phyloP scores from a whole-genome alignment of 2,888 invertebrate genomes.

The Macrophya alboannulata region DNA sequence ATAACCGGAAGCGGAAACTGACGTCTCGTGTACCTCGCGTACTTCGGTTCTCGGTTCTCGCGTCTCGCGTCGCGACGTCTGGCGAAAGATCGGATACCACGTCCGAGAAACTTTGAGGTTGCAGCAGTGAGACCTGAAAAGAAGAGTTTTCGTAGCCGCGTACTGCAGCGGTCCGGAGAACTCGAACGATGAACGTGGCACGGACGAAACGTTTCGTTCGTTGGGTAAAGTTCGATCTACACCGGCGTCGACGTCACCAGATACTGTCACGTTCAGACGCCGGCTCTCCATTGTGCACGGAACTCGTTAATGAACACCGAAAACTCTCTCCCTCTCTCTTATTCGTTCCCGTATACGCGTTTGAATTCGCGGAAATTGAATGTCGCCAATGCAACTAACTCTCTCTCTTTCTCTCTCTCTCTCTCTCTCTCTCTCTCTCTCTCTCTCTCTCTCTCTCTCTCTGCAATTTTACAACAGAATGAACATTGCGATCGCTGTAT shows the following conservation, averaged over 20 bases:
- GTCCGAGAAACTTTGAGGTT: background rate
- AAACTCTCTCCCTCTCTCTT: background rate
- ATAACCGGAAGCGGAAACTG: conserved; percentile 36
- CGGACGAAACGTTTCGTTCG: background rate
- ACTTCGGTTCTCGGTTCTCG: background rate
- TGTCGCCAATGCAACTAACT: conserved; percentile 41
- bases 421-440: background rate
- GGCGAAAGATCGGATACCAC: conserved; percentile 35
- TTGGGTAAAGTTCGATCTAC: conserved; percentile 30
- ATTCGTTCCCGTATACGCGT: background rate
- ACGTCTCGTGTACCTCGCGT: background rate
- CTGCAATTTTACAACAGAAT: background rate
- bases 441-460: background rate
- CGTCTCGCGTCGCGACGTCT: background rate
- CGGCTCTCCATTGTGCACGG: conserved; percentile 65
- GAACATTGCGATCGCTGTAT: background rate
- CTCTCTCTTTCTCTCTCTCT: background rate
- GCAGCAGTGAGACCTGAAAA: conserved; percentile 16
- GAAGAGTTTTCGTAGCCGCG: background rate
- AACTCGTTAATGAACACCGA: conserved; percentile 53
- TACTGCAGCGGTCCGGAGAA: background rate
- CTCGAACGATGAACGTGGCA: background rate
- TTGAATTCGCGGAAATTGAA: conserved; percentile 52
- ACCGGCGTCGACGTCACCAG: conserved; percentile 70
- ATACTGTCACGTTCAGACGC: conserved; percentile 76